Evolutionary conservation across 1,140 invertebrate species (phyloP), one percentile per base, ranked within the genome.

Genomic region (Coptotermes formosanus): DNA sequence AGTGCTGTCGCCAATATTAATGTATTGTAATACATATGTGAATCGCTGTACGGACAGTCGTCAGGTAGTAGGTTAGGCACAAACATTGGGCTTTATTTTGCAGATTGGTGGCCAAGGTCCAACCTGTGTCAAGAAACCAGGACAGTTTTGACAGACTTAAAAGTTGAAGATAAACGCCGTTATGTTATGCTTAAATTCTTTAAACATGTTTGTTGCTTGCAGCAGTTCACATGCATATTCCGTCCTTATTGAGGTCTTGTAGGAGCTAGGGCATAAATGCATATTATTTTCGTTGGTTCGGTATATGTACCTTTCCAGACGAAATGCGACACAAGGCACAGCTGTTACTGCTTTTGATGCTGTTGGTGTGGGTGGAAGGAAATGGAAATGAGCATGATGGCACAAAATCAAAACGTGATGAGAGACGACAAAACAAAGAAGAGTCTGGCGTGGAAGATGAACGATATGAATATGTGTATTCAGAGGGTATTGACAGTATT

Each of bases 381-480:
- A 30, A 75, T 75, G 64, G 25, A 75, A 75, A 30, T 75, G 3
- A 75, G 7, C 64, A n/a, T 6, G 64, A 75, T 75, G 64, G 25
- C n/a, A 30, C 14, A 30, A 75, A 75, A 75, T 11, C 64, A 75
- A 59, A 16, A 45, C 30, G 83, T 45, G 83, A 45, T 84, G 83
- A 84, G 83, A 45, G n/a, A 48, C 21, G 48, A 52, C 14, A 30
- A 45, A 52, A n/a, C 45, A 84, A 52, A 52, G 52, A 81, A 38
- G 81, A 19, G 38, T 21, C 19, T 45, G 87, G 85, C 14, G 88
- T 88, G 21, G 85, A 87, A 30, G 44, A 85, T 85, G 32, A 88
- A 88, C 1, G 89, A 90, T n/a, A 85, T 30, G 82, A 48, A 82
- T n/a, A 43, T 12, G n/a, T 87, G 11, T 43, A 85, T 43, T 86